Base-by-base conservation (phyloP, 2,888 invertebrate genomes). In the Erpobdella octoculata region DNA sequence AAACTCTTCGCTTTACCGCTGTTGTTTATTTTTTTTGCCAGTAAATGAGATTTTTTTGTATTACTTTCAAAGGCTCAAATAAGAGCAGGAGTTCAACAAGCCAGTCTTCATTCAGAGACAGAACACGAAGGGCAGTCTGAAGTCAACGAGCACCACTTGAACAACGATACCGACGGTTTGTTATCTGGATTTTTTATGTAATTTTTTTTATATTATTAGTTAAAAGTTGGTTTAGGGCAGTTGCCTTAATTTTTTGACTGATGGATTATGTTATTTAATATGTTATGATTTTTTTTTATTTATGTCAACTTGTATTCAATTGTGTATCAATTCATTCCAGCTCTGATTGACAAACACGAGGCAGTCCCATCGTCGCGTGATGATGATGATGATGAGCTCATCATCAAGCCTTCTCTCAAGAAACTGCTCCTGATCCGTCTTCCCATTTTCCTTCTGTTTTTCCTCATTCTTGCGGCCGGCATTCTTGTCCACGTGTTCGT, bases 21-120 rank as follows among this genome's bases (percentile, higher is more conserved):
- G n/a, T n/a, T n/a, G n/a, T n/a, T n/a, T n/a, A n/a, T n/a, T n/a
- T n/a, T n/a, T n/a, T n/a, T n/a, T n/a, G n/a, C n/a, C n/a, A n/a
- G n/a, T n/a, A n/a, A n/a, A n/a, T n/a, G n/a, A n/a, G n/a, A n/a
- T n/a, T n/a, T n/a, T n/a, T n/a, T n/a, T n/a, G n/a, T n/a, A n/a
- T n/a, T n/a, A n/a, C n/a, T n/a, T n/a, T n/a, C n/a, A n/a, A n/a
- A 69, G 69, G 69, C 69, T 36, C 69, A 69, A 28, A 59, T 58
- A 53, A 28, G 69, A 37, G 69, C 69, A 18, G 69, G 69, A 18
- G 36, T 69, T n/a, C 3, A 21, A 8, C 41, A 25, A 25, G 53
- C 53, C 8, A 53, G 15, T 53, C n/a, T 25, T 1, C 8, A 53
- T 53, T 53, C 21, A 53, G 53, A 53, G 28, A 28, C 21, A 53